Evolutionary conservation across 2,888 invertebrate genomes (phyloP), one percentile per base, ranked within the genome.

Genomic region (Lasius fuliginosus): DNA sequence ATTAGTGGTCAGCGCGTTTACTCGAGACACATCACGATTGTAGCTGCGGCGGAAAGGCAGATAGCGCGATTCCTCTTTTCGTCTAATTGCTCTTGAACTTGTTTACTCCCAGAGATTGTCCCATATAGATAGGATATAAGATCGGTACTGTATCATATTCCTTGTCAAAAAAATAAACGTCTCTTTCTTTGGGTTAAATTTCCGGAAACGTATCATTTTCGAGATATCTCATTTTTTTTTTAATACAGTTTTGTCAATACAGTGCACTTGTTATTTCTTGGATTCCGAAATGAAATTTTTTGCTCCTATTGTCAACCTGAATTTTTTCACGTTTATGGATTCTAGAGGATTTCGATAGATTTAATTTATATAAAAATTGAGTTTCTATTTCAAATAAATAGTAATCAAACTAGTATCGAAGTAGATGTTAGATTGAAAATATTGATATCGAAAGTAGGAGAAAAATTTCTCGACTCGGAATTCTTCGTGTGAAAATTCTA

Each of bases 41-140:
- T 33, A 33, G 1, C 11, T 15, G 40, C 36, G 11, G 65, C 18
- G 27, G 68, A 53, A 62, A n/a, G 58, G n/a, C 6, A 56, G n/a
- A 56, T 53, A 60, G 42, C 23, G 65, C 49, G 84, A 88, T 84
- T 87, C 81, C 68, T 23, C 23, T 67, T 64, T 49, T 49, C 87
- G 86, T 89, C 82, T 89, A 89, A 89, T 89, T 88, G 84, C 84
- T 83, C 83, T 85, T 65, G 83, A 85, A 49, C 85, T 67, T 36
- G 68, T 71, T 6, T 68, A 77, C 62, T 73, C 56, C 40, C 53
- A 1, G 8, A 53, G 53, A 36, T 33, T 53, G 53, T 53, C 53
- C 8, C 53, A 53, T 2, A n/a, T 53, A 53, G n/a, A 6, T 53
- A 53, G 8, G 3, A 8, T 49, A 46, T 15, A 46, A 1, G 49